These are phyloP conservation scores for Rhinichthys osculus DNA, from an alignment of 2,797 vertebrate species.

Conservation along the genomic window DNA sequence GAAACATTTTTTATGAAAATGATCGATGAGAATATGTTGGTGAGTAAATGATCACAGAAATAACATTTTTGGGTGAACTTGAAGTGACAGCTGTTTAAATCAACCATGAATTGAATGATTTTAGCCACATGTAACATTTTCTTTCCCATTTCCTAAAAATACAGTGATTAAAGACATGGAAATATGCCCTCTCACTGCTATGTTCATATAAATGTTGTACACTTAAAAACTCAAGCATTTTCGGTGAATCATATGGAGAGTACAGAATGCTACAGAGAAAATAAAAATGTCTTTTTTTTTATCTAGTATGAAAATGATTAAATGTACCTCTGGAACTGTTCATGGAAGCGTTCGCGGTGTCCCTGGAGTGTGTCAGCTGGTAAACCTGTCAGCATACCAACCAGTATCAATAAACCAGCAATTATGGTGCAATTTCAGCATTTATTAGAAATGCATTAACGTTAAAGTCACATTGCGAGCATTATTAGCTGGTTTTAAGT, in stretches of 20 bases:
- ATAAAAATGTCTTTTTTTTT: too few species aligned
- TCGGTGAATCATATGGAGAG: not conserved
- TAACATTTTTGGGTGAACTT: not conserved
- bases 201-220: not conserved
- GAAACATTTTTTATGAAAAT: too few species aligned
- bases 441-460: not conserved
- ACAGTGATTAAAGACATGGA: not conserved
- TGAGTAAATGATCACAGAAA: not conserved
- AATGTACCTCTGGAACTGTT: constrained; percentile 94
- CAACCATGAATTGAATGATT: not conserved
- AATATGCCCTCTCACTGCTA: not conserved
- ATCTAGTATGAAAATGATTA: not conserved
- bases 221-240: not conserved
- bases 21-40: too few species aligned
- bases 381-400: constrained; percentile 81
- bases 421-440: not conserved
- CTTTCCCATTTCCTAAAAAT: not conserved
- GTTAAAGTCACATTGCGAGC: not conserved
- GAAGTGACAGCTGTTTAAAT: not conserved
- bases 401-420: not conserved
- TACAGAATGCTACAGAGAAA: not conserved
- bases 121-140: not conserved
- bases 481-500: not conserved
- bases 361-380: constrained; percentile 93
- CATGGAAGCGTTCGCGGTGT: constrained; percentile 94